Evolutionary conservation across 2,797 vertebrate species (phyloP), one percentile per base, ranked within the genome.

Genomic region (Hipposideros larvatus): DNA sequence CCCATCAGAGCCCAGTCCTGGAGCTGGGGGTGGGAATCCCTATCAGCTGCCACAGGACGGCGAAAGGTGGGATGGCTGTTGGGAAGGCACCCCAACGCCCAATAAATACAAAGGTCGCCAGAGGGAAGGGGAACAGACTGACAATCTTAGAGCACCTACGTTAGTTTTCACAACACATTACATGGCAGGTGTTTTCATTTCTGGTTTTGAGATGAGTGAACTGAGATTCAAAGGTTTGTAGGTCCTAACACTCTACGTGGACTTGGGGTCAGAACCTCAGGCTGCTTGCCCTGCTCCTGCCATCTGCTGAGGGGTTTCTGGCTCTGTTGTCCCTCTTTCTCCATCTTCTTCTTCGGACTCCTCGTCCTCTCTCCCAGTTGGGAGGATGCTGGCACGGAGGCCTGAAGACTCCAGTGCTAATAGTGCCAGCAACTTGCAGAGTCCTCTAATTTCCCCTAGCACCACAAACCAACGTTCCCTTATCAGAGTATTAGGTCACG

Each of bases 1-100:
- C 55, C 74, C n/a, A 11, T 46, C 1, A 8, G 88, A 46, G n/a
- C 13, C 11, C 34, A 34, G 5, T 7, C 53, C 51, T 28, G 16
- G 19, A 37, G 41, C 7, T 16, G 48, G 51, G 26, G 7, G 65
- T 24, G 28, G 43, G 31, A 34, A 28, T 6, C 55, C 13, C 19
- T 14, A 19, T 16, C 37, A 13, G 14, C 55, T 75, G 34, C 53
- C 41, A 1, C 5, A 41, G 85, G 53, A 43, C 18, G 37, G 34
- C 61, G 15, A 8, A n/a, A 41, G 0, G 28, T 3, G 48, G 21
- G 1, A 0, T 8, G 22, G 7, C 0, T 7, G 1, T 48, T 16
- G 19, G 75, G 88, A 41, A 90, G 88, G 82, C 11, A 65, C 37
- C 4, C 37, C 16, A 3, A 5, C 5, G n/a, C 34, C 24, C 48